A percentile compares a stretch with the other conserved stretches of the same genome.
Conservation (phyloP, 2,797 vertebrate genomes). For the Coluber constrictor region DNA sequence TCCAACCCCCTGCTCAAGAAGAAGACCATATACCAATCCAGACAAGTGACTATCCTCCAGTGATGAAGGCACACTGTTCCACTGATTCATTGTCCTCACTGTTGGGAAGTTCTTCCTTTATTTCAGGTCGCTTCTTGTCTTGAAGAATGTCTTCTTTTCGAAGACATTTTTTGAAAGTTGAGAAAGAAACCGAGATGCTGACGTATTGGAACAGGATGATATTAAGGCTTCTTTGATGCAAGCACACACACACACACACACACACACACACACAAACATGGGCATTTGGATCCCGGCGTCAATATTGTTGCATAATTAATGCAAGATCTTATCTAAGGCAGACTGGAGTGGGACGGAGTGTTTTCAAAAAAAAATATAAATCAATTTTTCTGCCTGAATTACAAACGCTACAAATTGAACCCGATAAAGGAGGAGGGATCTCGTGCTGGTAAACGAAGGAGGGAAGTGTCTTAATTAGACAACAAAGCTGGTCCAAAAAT, state of each 20-base stretch:
- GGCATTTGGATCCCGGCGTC: slow-evolving; percentile 51
- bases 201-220: slow-evolving; percentile 68
- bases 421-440: slow-evolving; percentile 61
- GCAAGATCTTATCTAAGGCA: slow-evolving; percentile 60
- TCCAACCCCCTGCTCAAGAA: too few species aligned
- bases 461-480: slow-evolving; percentile 20
- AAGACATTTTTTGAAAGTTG: slow-evolving; percentile 63
- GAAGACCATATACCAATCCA: too few species aligned
- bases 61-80: too few species aligned
- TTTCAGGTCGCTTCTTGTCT: neutral
- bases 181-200: slow-evolving; percentile 39
- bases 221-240: slow-evolving; percentile 68
- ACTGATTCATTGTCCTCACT: too few species aligned
- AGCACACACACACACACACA: neutral
- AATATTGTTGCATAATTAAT: slow-evolving; percentile 77
- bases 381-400: slow-evolving; percentile 75
- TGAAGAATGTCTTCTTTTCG: slow-evolving; percentile 46
- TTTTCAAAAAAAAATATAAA: slow-evolving; percentile 64
- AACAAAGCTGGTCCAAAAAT: rapidly evolving
- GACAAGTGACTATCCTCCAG: too few species aligned
- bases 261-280: slow-evolving; percentile 22
- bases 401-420: slow-evolving; percentile 67
- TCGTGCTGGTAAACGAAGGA: neutral
- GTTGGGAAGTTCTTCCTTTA: neutral
- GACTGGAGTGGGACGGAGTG: slow-evolving; percentile 66